Percentiles rank a stretch among this genome's conserved stretches.
Evolutionary conservation across 2,113 vertebrate genomes (phyloP).

Genomic region (Alaudala cheleensis): DNA sequence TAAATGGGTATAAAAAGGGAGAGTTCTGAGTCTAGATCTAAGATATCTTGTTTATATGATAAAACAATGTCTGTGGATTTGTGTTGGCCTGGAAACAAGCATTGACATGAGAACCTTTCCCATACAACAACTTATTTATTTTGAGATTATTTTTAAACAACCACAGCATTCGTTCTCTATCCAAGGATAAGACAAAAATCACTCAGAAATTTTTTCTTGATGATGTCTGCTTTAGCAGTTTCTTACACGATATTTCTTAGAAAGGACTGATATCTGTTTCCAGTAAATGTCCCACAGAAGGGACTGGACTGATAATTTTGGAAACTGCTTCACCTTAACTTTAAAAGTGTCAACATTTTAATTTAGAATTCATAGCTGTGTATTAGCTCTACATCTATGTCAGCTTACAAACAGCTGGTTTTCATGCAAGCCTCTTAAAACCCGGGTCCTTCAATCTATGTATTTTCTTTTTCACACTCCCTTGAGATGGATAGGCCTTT

Average conservation of each 20-base stretch:
- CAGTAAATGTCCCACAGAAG: not conserved
- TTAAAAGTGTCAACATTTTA: not conserved
- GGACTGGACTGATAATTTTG: not conserved
- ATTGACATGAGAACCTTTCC: slow-evolving; percentile 26
- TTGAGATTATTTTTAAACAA: slow-evolving; percentile 52
- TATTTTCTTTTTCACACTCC: not conserved
- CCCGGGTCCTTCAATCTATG: not conserved
- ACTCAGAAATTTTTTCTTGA: not conserved
- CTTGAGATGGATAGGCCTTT: not conserved
- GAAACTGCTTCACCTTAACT: not conserved
- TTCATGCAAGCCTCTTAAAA: not conserved
- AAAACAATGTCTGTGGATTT: slow-evolving; percentile 17
- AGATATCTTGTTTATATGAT: not conserved
- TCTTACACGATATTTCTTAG: not conserved
- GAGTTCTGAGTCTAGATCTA: not conserved
- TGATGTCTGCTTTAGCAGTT: slow-evolving; percentile 8
- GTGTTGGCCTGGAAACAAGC: slow-evolving; percentile 35
- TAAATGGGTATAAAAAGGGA: not conserved
- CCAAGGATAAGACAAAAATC: slow-evolving; percentile 43
- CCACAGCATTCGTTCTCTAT: slow-evolving; percentile 2
- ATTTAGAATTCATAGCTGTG: not conserved
- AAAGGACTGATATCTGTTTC: not conserved
- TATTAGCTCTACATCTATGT: not conserved
- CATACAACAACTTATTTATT: slow-evolving; percentile 42
- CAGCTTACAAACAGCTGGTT: not conserved